phyloP scores from a whole-genome alignment of 2,113 vertebrate genomes.

The Phoenicopterus ruber region DNA sequence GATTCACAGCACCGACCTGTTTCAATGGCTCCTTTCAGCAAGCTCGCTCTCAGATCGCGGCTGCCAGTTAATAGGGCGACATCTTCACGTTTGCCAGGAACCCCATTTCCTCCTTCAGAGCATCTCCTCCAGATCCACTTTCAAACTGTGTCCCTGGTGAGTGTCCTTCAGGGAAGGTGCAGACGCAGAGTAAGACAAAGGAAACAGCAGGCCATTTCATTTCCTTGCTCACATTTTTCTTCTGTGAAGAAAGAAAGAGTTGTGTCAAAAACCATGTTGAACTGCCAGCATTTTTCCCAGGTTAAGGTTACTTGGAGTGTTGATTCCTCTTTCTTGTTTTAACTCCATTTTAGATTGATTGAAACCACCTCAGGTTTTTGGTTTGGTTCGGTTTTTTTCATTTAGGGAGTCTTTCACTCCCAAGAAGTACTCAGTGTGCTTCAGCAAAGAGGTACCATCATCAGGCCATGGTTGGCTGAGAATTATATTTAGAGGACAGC shows the following conservation, averaged over 20 bases:
- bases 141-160: not conserved
- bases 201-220: not conserved
- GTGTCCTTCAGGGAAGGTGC: not conserved
- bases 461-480: not conserved
- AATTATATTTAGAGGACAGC: not conserved
- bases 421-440: not conserved
- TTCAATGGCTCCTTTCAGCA: not conserved
- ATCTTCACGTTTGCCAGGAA: not conserved
- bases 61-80: not conserved
- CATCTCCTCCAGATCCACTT: not conserved
- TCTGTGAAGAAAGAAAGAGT: not conserved
- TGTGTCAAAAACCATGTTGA: not conserved
- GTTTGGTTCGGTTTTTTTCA: not conserved
- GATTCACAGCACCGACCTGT: not conserved
- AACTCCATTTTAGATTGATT: not conserved
- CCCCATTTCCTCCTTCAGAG: not conserved
- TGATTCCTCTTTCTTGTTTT: not conserved
- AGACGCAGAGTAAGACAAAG: not conserved
- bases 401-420: not conserved
- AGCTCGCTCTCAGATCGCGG: accelerated
- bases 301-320: not conserved
- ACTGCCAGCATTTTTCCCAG: not conserved
- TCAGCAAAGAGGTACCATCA: not conserved
- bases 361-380: not conserved
- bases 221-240: not conserved